Evolutionary conservation across 2,888 invertebrate species (phyloP).

Genomic region (Caenorhabditis angaria): DNA sequence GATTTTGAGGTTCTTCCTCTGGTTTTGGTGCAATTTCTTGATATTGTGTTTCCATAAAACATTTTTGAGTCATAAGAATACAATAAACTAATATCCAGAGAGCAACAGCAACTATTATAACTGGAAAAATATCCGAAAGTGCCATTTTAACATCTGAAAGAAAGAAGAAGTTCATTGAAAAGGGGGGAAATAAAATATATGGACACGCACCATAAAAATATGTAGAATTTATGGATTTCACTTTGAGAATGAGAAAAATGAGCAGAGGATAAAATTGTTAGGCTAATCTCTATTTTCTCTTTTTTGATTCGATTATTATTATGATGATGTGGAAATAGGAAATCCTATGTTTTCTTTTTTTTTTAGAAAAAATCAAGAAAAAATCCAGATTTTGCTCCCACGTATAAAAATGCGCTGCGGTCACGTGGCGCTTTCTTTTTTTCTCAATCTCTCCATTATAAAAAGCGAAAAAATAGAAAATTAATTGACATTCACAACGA

Average conservation of each 20-base stretch:
- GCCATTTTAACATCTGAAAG: conserved; percentile 15
- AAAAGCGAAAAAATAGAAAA: not conserved
- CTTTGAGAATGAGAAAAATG: not conserved
- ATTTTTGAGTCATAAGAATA: conserved; percentile 44
- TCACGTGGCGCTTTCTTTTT: too few species aligned
- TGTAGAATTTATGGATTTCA: not conserved
- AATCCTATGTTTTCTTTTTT: too few species aligned
- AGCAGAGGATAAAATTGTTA: not conserved
- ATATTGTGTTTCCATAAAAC: conserved; percentile 35
- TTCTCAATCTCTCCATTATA: too few species aligned
- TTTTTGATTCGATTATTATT: not conserved
- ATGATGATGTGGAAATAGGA: not conserved
- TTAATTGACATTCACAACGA: too few species aligned
- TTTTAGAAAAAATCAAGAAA: not conserved
- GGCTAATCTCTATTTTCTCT: not conserved
- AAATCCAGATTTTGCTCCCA: too few species aligned
- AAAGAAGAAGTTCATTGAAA: not conserved
- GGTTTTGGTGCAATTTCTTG: conserved; percentile 14
- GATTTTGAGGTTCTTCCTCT: not conserved
- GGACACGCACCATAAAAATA: conserved; percentile 2
- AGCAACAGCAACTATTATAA: conserved; percentile 35
- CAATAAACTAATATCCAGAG: conserved; percentile 44
- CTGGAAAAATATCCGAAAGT: conserved; percentile 39
- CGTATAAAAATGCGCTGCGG: too few species aligned
- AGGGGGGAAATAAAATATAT: not conserved